phyloP scores from a whole-genome alignment of 2,888 invertebrate species.

The Artemia sinica region DNA sequence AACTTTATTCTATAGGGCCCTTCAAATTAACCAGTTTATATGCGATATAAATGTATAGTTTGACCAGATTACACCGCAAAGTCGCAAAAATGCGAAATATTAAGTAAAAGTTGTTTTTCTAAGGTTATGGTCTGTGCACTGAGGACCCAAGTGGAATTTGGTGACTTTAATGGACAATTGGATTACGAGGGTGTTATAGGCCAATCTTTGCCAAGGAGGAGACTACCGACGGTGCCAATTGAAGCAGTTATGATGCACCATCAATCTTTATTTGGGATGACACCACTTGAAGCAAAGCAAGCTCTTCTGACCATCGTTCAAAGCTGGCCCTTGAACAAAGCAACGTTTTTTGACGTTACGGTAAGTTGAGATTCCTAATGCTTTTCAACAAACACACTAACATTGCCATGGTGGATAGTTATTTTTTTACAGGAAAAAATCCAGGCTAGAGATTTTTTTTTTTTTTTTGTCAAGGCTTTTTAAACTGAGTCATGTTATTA shows the following conservation, averaged over 20 bases:
- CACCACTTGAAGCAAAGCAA: conserved; percentile 69
- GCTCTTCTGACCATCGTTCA: conserved; percentile 79
- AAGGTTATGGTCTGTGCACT: conserved; percentile 83
- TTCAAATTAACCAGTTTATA: too few species aligned
- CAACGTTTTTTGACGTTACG: conserved; percentile 87
- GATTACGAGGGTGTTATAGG: conserved; percentile 48
- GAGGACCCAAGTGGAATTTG: conserved; percentile 77
- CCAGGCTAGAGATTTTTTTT: too few species aligned
- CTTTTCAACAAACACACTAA: too few species aligned
- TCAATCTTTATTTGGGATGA: conserved; percentile 70
- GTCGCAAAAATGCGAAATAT: background rate
- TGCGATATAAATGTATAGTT: too few species aligned
- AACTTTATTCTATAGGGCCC: too few species aligned
- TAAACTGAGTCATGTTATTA: too few species aligned
- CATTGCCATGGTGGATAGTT: too few species aligned
- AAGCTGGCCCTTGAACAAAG: conserved; percentile 80
- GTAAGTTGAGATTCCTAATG: conserved; percentile 36
- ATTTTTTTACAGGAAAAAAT: too few species aligned
- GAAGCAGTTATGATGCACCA: conserved; percentile 79
- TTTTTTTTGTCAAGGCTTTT: too few species aligned
- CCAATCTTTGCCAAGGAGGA: conserved; percentile 63
- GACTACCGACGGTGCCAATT: conserved; percentile 55
- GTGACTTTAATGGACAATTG: conserved; percentile 57
- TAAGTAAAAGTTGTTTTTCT: conserved; percentile 25
- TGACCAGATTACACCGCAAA: too few species aligned